These are phyloP conservation scores for Sesamia nonagrioides DNA, from an alignment of 1,140 invertebrate genomes.

Conservation along the genomic window DNA sequence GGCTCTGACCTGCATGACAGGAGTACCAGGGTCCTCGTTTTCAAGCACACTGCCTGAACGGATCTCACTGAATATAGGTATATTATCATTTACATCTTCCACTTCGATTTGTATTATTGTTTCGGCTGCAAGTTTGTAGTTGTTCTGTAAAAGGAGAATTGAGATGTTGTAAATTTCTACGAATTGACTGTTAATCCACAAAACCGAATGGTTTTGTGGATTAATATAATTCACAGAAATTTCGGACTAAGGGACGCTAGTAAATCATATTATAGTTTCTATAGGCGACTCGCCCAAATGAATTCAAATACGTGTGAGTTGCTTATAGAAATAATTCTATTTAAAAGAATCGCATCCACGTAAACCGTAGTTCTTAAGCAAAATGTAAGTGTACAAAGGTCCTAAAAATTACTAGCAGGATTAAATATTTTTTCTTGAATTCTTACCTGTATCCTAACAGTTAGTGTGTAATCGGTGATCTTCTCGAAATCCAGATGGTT, in stretches of 20 bases:
- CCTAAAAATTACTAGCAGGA: neutral
- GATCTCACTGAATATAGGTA: slow-evolving; percentile 93
- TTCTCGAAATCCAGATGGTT: slow-evolving; percentile 94
- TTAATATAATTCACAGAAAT: no score
- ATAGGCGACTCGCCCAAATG: no score
- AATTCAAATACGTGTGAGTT: no score
- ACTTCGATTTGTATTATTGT: slow-evolving; percentile 93
- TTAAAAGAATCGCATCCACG: no score
- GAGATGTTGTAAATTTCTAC: no score
- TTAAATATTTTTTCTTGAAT: neutral
- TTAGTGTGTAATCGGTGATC: slow-evolving; percentile 93
- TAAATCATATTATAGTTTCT: no score
- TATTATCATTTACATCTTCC: slow-evolving; percentile 95
- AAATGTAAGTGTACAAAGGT: no score
- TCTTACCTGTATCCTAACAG: slow-evolving; percentile 91
- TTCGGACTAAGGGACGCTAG: no score
- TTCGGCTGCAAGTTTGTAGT: slow-evolving; percentile 93
- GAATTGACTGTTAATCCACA: no score
- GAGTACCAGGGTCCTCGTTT: slow-evolving; percentile 93
- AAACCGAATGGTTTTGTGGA: no score
- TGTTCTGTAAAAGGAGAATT: slow-evolving; percentile 89
- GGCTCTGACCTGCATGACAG: slow-evolving; percentile 95
- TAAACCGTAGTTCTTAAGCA: no score
- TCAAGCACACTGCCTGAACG: slow-evolving; percentile 93
- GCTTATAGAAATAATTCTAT: no score